These are phyloP conservation scores for Ochropleura plecta DNA, from an alignment of 2,888 invertebrate species.

Conservation along the genomic window DNA sequence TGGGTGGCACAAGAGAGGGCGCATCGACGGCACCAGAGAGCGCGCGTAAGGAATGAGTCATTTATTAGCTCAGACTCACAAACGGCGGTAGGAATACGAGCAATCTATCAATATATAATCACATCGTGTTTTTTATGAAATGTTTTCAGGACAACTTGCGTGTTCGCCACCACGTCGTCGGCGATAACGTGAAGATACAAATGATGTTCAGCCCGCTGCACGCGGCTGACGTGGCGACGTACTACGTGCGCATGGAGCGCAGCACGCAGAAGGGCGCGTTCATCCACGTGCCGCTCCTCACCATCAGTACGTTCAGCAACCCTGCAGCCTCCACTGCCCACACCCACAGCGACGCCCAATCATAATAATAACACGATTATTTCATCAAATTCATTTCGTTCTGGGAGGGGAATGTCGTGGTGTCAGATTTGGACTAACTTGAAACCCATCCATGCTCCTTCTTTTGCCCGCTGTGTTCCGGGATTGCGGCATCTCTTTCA, in stretches of 20 bases:
- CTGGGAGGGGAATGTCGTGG: no score
- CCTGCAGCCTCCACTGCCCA: no score
- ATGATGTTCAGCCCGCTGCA: conserved; percentile 31
- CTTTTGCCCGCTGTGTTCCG: no score
- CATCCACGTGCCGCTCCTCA: conserved; percentile 58
- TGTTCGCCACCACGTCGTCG: neutral
- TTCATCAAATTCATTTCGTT: no score
- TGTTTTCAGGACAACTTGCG: conserved; percentile 5
- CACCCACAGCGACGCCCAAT: no score
- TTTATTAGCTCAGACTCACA: neutral
- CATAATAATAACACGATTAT: no score
- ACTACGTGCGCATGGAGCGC: conserved; percentile 45
- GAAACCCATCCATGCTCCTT: no score
- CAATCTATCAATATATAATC: neutral
- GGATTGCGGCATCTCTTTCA: no score
- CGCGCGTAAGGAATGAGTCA: neutral
- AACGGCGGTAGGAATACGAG: no score
- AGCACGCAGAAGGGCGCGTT: conserved; percentile 8
- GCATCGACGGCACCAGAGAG: neutral
- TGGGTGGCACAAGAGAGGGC: no score
- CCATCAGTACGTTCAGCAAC: conserved; percentile 35
- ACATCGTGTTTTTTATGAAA: neutral
- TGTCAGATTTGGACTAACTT: no score
- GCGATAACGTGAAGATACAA: neutral
- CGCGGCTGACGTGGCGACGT: conserved; percentile 24